Evolutionary conservation across 2,888 invertebrate species (phyloP).

Genomic region (Metalampra italica): DNA sequence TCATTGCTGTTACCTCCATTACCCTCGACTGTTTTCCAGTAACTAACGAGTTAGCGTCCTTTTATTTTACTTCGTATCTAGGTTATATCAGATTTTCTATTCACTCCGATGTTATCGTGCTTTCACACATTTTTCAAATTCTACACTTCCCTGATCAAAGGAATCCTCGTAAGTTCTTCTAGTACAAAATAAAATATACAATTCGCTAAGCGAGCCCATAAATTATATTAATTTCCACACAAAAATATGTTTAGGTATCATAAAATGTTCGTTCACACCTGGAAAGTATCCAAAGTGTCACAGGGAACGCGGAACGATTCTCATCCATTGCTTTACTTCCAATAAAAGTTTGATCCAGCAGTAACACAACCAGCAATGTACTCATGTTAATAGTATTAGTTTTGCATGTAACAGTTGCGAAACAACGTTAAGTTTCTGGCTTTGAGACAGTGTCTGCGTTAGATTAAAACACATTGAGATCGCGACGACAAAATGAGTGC

Average conservation of each 20-base stretch:
- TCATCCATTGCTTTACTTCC: slow-evolving; percentile 23
- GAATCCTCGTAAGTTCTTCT: too few relatives aligned
- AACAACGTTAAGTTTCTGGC: neutral
- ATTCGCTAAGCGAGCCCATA: slow-evolving; percentile 17
- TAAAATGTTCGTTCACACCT: slow-evolving; percentile 45
- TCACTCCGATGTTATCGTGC: too few relatives aligned
- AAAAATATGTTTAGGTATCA: slow-evolving; percentile 34
- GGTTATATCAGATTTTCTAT: too few relatives aligned
- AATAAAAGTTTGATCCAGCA: slow-evolving; percentile 19
- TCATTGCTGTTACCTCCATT: slow-evolving; percentile 37
- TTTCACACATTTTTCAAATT: too few relatives aligned
- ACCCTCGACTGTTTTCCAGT: slow-evolving; percentile 21
- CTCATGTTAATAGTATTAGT: slow-evolving; percentile 2
- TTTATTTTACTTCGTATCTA: too few relatives aligned
- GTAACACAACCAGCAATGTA: slow-evolving; percentile 25
- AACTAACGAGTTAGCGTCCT: slow-evolving; percentile 8
- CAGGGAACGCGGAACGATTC: slow-evolving; percentile 16
- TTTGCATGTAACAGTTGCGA: neutral
- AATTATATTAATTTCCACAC: slow-evolving; percentile 29
- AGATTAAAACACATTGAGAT: slow-evolving; percentile 21
- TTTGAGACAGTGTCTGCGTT: too few relatives aligned
- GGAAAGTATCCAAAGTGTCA: slow-evolving; percentile 21
- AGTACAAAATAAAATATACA: slow-evolving; percentile 7
- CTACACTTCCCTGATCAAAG: too few relatives aligned
- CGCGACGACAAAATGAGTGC: slow-evolving; percentile 13